Base-by-base conservation (phyloP, 1,140 invertebrate species). In the Zaprionus ornatus region DNA sequence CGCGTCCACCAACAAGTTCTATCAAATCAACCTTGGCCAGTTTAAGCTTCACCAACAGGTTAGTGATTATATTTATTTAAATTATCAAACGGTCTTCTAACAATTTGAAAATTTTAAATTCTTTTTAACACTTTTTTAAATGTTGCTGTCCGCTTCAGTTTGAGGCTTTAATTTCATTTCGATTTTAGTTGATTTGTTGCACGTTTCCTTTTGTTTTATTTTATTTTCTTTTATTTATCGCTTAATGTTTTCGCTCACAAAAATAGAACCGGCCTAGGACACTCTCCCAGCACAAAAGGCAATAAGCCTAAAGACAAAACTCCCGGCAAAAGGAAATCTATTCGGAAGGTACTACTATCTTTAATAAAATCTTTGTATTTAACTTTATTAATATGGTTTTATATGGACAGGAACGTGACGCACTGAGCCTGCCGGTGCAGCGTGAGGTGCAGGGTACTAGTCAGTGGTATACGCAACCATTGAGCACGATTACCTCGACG, bases 221-320 rank as follows among this genome's bases (percentile, higher is more conserved):
- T 32, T 32, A 3, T 80, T 45, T 82, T 74, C 57, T 72, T 78
- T 77, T 64, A 32, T 80, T 80, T 63, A 74, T 81, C 71, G 62
- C 54, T 79, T 79, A 63, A 61, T 63, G 77, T 69, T 55, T 50
- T 72, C 62, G 59, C 78, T 52, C 60, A 35, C 67, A 27, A 17
- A 45, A 45, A 45, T 55, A 92, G 91, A 73, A 77, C 91, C 29
- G 86, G 77, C 42, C 75, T 90, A 48, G 84, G 83, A 37, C 79
- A 91, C 72, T 80, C 91, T 35, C 90, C 85, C 35, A 92, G 88
- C 62, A 91, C 84, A 25, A 92, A 92, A 64, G 82, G 85, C 68
- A 92, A 87, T 52, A 92, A 92, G 73, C 59, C 64, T 32, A 92
- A 92, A 74, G 91, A 92, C 25, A 92, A 92, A 75, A 91, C 86